Evolutionary conservation across 1,140 invertebrate genomes (phyloP), one percentile per base, ranked within the genome.

Genomic region (Orchestia grillus): DNA sequence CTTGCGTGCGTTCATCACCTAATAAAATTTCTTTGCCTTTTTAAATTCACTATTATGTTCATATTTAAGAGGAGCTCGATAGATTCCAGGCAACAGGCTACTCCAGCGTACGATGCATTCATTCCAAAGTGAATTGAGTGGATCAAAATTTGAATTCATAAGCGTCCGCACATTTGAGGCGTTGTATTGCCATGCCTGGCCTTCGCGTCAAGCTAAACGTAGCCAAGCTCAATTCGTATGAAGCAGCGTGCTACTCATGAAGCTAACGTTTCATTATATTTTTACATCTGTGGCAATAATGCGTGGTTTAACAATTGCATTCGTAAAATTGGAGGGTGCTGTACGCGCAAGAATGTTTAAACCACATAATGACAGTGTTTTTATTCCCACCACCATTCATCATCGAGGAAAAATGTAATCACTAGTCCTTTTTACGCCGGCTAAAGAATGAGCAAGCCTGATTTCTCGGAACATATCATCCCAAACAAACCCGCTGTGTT

Each of bases 131-230:
- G 88, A 42, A 91, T 91, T 19, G 88, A 91, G 88, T 41, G 88
- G 42, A 91, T 91, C 88, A 44, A 91, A 91, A 91, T 91, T 42
- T 91, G 88, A 44, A 91, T 91, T 91, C 88, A 15, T 91, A 42
- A 15, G 88, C 88, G 28, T 28, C 87, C 36, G 36, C 87, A 36
- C 44, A 15, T 91, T 0, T 42, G 41, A 91, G 88, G 88, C 28
- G 41, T 42, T 91, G 23, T 91, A 91, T 15, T 42, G 36, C 41
- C 88, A 43, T 91, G 88, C 15, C 41, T 16, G 19, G 28, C 88
- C 41, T 91, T 28, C 28, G 19, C 44, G 11, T 91, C 41, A 3
- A 91, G 41, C 88, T 43, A 36, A 19, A 91, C 11, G 44, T 91
- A 23, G 3, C 3, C 41, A 91, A 43, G 41, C 44, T 91, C 41